phyloP scores from a whole-genome alignment of 2,113 vertebrate species.

The Calonectris borealis region DNA sequence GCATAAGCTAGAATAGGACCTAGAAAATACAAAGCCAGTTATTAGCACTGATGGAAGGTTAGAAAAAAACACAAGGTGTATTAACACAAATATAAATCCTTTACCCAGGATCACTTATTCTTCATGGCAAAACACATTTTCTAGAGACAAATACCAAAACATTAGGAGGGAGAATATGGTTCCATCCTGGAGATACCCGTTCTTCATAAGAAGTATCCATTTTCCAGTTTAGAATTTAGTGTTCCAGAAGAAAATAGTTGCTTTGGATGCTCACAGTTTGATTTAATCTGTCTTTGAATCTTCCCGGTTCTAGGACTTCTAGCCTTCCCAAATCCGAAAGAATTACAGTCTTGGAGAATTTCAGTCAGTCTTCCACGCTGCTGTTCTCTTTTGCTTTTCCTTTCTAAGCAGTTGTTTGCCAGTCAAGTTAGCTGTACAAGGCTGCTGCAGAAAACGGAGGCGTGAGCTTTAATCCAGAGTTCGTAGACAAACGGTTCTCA shows the following conservation, averaged over 20 bases:
- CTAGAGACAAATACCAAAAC: constrained; percentile 78
- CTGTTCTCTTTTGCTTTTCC: constrained; percentile 2
- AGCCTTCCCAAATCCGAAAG: constrained; percentile 62
- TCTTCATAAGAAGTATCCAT: constrained; percentile 65
- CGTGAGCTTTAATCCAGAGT: constrained; percentile 38
- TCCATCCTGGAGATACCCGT: constrained; percentile 67
- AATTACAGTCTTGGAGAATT: constrained; percentile 62
- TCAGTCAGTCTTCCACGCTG: constrained; percentile 38
- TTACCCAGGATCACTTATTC: constrained; percentile 82
- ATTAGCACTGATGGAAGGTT: constrained; percentile 94
- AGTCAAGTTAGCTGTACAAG: constrained; percentile 36
- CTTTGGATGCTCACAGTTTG: constrained; percentile 41
- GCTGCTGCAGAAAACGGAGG: constrained; percentile 15
- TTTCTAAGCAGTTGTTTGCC: constrained; percentile 29
- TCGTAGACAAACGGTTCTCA: constrained; percentile 32
- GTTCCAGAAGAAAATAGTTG: constrained; percentile 28
- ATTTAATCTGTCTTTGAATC: constrained; percentile 48
- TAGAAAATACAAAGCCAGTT: constrained; percentile 98
- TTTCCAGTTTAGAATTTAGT: constrained; percentile 48
- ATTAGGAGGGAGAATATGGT: constrained; percentile 63
- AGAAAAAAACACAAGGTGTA: constrained; percentile 90
- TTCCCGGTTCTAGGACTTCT: constrained; percentile 52
- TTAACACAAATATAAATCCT: constrained; percentile 93
- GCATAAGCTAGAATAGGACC: constrained; percentile 90
- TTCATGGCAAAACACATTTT: constrained; percentile 77